These are phyloP conservation scores for Yasuhikotakia modesta DNA, from an alignment of 2,797 vertebrate species.

Conservation along the genomic window DNA sequence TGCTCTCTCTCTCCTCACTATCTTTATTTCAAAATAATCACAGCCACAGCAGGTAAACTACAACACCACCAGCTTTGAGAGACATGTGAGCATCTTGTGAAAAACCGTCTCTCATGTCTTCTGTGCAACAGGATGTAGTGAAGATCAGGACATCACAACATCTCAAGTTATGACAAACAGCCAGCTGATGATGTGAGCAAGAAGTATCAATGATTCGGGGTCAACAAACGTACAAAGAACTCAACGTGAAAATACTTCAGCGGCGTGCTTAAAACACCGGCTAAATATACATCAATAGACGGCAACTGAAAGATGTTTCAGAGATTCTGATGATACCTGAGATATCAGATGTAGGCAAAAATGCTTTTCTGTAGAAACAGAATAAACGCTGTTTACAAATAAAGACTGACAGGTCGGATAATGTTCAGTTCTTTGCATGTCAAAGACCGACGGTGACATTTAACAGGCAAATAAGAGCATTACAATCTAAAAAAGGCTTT, in stretches of 20 bases:
- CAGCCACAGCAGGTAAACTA: not conserved
- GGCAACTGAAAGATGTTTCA: conserved; percentile 4
- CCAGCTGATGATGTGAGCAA: conserved; percentile 19
- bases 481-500: conserved; percentile 65
- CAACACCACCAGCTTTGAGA: not conserved
- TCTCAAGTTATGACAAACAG: conserved; percentile 12
- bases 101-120: not conserved
- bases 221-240: conserved; percentile 14
- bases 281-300: conserved; percentile 32
- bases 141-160: conserved; percentile 3
- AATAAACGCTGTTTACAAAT: conserved; percentile 78
- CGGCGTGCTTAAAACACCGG: conserved; percentile 14
- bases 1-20: not conserved
- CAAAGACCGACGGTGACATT: conserved; percentile 85
- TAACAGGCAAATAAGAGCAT: conserved; percentile 73
- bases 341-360: conserved; percentile 61
- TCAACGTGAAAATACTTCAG: conserved; percentile 8
- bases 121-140: not conserved
- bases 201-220: conserved; percentile 17
- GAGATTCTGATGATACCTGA: conserved; percentile 8
- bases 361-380: conserved; percentile 65
- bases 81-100: conserved; percentile 12
- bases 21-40: conserved; percentile 14
- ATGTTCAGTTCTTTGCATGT: conserved; percentile 81
- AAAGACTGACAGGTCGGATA: conserved; percentile 79